phyloP scores from a whole-genome alignment of 1,140 invertebrate genomes.

The Pemphigus obesinymphae region DNA sequence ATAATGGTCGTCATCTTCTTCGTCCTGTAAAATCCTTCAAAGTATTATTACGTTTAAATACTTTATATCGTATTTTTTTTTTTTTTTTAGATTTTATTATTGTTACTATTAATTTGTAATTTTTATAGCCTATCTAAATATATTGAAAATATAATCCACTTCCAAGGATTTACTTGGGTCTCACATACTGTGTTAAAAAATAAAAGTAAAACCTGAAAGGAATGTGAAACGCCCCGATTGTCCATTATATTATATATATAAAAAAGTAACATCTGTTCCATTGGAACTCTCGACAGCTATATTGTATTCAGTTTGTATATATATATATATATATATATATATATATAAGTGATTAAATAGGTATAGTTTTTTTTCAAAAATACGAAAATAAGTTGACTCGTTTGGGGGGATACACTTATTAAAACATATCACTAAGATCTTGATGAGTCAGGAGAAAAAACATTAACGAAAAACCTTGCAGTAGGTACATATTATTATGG shows the following conservation, averaged over 20 bases:
- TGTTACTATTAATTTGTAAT: conserved; percentile 35
- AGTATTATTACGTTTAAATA: conserved; percentile 35
- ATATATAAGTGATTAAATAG: conserved; percentile 12
- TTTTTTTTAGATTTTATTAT: conserved; percentile 33
- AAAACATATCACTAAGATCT: background rate
- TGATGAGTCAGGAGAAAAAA: conserved; percentile 7
- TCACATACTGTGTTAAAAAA: background rate
- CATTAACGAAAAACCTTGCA: background rate
- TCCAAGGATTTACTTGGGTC: background rate
- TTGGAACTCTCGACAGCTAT: background rate
- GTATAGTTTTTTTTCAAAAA: background rate
- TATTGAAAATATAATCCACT: conserved; percentile 1
- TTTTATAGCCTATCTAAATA: too few relatives aligned
- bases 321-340: too few relatives aligned
- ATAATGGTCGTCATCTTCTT: conserved; percentile 1
- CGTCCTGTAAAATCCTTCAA: conserved; percentile 34
- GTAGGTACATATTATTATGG: background rate
- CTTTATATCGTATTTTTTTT: background rate
- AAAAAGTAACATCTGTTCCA: background rate
- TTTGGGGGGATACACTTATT: background rate
- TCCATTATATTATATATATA: background rate
- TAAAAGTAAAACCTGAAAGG: background rate
- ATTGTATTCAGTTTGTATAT: too few relatives aligned
- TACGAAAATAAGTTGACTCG: background rate
- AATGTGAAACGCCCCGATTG: conserved; percentile 12